These are phyloP conservation scores for Tyrannus savana DNA, from an alignment of 2,113 vertebrate species.

Conservation along the genomic window DNA sequence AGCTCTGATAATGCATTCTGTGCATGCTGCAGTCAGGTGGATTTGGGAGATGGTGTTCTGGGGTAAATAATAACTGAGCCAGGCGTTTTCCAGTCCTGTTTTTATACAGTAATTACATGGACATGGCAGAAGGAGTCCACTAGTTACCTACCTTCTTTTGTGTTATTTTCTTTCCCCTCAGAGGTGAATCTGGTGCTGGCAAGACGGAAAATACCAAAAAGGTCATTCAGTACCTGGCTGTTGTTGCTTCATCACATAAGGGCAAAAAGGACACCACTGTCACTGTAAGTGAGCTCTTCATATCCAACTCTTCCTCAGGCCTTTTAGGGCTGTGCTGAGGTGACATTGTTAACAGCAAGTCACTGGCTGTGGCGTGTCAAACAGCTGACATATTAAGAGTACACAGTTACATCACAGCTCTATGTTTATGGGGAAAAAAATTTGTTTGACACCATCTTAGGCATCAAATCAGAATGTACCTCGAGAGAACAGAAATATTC, in stretches of 20 bases:
- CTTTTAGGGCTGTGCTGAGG: not conserved
- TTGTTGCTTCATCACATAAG: conserved; percentile 94
- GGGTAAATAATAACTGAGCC: not conserved
- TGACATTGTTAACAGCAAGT: not conserved
- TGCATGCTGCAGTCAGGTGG: not conserved
- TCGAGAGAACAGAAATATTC: not conserved
- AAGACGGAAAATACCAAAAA: conserved; percentile 98
- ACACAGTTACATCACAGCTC: not conserved
- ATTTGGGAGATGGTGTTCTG: not conserved
- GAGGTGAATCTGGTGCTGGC: conserved; percentile 94
- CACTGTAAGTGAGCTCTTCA: conserved; percentile 77
- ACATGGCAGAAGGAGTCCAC: not conserved
- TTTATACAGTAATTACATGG: not conserved
- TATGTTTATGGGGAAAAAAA: conserved; percentile 40
- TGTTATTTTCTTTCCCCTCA: conserved; percentile 55
- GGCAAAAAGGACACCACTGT: conserved; percentile 93
- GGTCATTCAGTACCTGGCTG: conserved; percentile 95
- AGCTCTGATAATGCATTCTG: not conserved
- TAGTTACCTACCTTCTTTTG: not conserved
- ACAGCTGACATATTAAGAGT: not conserved
- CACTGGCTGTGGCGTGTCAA: not conserved
- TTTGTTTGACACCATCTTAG: conserved; percentile 20
- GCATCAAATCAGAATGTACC: conserved; percentile 19
- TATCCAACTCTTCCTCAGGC: not conserved
- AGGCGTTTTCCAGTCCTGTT: not conserved